Conservation (phyloP, 2,888 invertebrate species). For the Copidosoma aretas region DNA sequence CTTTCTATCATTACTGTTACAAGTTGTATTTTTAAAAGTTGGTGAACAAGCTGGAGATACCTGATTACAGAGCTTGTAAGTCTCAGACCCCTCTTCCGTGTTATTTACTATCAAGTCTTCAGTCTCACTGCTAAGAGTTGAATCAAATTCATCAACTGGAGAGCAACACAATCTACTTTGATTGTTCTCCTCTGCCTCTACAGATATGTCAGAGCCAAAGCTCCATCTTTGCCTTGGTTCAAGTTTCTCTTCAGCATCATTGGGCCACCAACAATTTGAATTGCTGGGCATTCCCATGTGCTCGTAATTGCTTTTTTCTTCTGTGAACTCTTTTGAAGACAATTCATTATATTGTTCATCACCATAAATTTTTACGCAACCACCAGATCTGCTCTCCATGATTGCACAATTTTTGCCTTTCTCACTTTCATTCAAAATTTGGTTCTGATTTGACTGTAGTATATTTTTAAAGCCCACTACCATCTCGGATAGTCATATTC, state of each 20-base stretch:
- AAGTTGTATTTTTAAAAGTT: conserved; percentile 25
- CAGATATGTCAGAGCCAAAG: conserved; percentile 39
- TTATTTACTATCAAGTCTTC: conserved; percentile 39
- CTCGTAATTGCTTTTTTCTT: conserved; percentile 23
- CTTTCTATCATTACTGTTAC: conserved; percentile 25
- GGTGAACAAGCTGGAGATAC: conserved; percentile 31
- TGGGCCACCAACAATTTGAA: conserved; percentile 27
- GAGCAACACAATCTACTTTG: conserved; percentile 40
- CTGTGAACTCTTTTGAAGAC: background rate
- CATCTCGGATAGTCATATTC: background rate
- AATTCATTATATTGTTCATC: background rate
- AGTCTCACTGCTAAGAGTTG: conserved; percentile 36
- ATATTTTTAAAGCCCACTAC: background rate
- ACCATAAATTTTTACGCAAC: background rate
- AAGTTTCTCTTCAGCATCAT: conserved; percentile 28
- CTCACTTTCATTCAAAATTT: background rate
- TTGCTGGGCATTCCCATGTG: conserved; percentile 9
- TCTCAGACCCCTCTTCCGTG: conserved; percentile 32
- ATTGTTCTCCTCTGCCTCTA: conserved; percentile 34
- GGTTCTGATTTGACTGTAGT: background rate
- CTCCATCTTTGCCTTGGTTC: conserved; percentile 39
- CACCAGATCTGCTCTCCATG: background rate
- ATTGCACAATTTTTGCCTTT: background rate
- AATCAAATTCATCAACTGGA: conserved; percentile 41
- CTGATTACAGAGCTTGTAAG: conserved; percentile 27